These are phyloP conservation scores for Eucera pruinosa DNA, from an alignment of 2,888 invertebrate species.

Conservation along the genomic window DNA sequence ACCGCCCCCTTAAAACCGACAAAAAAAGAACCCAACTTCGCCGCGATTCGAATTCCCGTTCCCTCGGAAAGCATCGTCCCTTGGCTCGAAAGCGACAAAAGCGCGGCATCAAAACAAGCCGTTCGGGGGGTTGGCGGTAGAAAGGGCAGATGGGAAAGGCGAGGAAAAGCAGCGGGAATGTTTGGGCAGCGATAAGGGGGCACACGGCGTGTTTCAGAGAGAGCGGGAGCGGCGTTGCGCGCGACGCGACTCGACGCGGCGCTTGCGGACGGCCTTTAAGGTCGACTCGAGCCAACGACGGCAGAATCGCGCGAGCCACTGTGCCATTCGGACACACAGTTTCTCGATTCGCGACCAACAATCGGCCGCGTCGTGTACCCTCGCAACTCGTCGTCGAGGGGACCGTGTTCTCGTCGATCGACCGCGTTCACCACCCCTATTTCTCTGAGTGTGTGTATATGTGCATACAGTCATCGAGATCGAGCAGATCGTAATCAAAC, in stretches of 20 bases:
- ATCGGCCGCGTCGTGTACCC: conserved; percentile 42
- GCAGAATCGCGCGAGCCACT: conserved; percentile 66
- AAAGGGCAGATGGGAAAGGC: conserved; percentile 11
- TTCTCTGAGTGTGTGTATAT: not conserved
- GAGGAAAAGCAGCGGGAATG: conserved; percentile 28
- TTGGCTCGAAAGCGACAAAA: conserved; percentile 14
- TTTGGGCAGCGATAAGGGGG: conserved; percentile 40
- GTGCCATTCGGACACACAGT: conserved; percentile 65
- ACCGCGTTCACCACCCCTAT: not conserved
- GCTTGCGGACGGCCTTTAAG: conserved; percentile 64
- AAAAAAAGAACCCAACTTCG: not conserved
- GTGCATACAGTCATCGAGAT: not conserved
- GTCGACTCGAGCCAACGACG: conserved; percentile 53
- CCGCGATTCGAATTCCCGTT: conserved; percentile 1
- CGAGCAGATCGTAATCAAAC: conserved; percentile 1
- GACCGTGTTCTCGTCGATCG: conserved; percentile 19
- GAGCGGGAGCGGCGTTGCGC: conserved; percentile 48
- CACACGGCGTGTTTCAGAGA: conserved; percentile 15
- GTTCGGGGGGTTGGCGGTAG: not conserved
- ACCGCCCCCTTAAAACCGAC: not conserved
- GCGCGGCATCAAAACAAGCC: conserved; percentile 23
- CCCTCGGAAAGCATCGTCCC: conserved; percentile 1
- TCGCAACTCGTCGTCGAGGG: conserved; percentile 17
- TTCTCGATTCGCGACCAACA: conserved; percentile 36
- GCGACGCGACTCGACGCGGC: conserved; percentile 55